A percentile compares a stretch with the other conserved stretches of the same genome.
phyloP scores from a whole-genome alignment of 2,888 invertebrate genomes.

The Apocheima hispidaria region DNA sequence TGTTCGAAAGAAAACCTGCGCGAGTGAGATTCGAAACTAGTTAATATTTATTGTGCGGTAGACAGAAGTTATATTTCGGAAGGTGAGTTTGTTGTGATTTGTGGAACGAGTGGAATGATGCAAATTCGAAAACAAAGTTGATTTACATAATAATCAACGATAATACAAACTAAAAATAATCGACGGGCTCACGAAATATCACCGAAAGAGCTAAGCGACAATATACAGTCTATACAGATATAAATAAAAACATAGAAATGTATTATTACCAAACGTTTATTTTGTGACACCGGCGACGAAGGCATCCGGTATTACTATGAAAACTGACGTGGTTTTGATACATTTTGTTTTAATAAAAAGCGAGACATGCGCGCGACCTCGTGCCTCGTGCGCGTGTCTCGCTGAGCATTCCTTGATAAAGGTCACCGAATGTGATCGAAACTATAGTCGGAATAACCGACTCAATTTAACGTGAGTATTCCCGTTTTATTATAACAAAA shows the following conservation, averaged over 20 bases:
- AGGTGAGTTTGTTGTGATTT: slow-evolving; percentile 61
- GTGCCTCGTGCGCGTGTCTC: no score
- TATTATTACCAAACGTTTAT: not conserved
- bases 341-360: no score
- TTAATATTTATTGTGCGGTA: slow-evolving; percentile 44
- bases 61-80: slow-evolving; percentile 51
- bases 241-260: not conserved
- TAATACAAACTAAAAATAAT: no score
- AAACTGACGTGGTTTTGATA: no score
- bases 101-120: slow-evolving; percentile 50
- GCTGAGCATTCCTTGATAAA: no score
- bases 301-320: not conserved
- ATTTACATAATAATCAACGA: slow-evolving; percentile 53
- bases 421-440: no score
- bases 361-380: no score
- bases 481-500: no score
- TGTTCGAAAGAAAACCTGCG: slow-evolving; percentile 39
- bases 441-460: no score
- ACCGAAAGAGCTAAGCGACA: slow-evolving; percentile 9
- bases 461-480: no score
- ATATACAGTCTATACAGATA: no score
- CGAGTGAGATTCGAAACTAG: slow-evolving; percentile 41
- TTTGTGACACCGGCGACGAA: not conserved
- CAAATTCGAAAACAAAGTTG: slow-evolving; percentile 42
- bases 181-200: slow-evolving; percentile 25